These are phyloP conservation scores for Patella vulgata DNA, from an alignment of 1,140 invertebrate species.

Conservation along the genomic window DNA sequence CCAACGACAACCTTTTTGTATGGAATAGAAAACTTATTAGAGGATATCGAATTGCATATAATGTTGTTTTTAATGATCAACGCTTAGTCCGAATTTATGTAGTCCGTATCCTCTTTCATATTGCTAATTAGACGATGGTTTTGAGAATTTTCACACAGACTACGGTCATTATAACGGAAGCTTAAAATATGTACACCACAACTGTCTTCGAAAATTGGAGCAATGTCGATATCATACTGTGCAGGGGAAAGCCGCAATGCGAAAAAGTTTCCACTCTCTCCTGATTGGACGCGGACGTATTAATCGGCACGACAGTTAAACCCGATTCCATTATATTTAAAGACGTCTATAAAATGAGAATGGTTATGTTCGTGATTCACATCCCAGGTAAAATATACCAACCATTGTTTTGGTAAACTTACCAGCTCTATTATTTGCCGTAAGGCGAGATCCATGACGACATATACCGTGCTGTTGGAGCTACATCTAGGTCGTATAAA, in stretches of 20 bases:
- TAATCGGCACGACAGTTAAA: background rate
- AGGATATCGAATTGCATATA: no score
- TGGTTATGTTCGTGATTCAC: background rate
- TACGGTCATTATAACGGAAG: no score
- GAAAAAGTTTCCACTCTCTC: background rate
- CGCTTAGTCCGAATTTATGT: no score
- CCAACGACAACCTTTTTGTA: no score
- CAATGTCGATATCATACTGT: background rate
- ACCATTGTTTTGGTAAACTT: background rate
- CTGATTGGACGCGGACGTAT: background rate
- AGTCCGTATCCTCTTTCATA: no score
- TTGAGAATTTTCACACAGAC: no score
- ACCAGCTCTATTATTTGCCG: constrained; percentile 32
- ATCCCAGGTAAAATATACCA: background rate
- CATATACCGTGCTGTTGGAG: constrained; percentile 13
- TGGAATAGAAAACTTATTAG: no score
- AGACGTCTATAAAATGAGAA: background rate
- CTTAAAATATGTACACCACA: no score
- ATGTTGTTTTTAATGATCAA: no score
- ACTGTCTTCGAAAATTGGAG: no score
- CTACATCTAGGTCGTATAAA: constrained; percentile 29
- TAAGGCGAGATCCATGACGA: constrained; percentile 19
- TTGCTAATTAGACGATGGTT: no score
- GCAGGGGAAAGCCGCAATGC: background rate
- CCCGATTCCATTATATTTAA: background rate